Evolutionary conservation across 2,113 vertebrate genomes (phyloP).

Genomic region (Pygathrix nemaeus): DNA sequence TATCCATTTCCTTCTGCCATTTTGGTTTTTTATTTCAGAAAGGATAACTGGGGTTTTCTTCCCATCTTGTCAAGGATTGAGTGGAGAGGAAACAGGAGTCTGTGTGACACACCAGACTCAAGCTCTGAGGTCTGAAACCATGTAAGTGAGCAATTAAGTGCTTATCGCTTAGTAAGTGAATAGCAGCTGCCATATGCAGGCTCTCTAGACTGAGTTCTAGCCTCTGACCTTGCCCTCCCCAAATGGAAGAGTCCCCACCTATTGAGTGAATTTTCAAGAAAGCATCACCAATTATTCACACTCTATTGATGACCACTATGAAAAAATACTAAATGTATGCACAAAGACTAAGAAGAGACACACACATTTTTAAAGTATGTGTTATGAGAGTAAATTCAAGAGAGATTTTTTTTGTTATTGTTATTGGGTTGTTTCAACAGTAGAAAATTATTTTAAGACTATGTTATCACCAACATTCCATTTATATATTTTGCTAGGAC

Average conservation of each 20-base stretch:
- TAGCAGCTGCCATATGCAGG: not conserved
- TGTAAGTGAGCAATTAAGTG: not conserved
- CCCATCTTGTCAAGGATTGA: not conserved
- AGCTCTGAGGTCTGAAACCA: not conserved
- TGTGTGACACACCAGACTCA: not conserved
- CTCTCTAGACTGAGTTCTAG: not conserved
- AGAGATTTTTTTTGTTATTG: not conserved
- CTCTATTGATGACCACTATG: not conserved
- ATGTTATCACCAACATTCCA: constrained; percentile 27
- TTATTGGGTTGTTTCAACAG: not conserved
- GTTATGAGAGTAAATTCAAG: not conserved
- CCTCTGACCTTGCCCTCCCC: not conserved
- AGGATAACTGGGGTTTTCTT: not conserved
- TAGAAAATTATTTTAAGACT: not conserved
- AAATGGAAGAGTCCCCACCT: too few species aligned
- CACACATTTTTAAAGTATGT: not conserved
- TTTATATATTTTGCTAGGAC: constrained; percentile 3
- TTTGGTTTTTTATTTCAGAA: not conserved
- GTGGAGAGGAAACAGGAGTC: not conserved
- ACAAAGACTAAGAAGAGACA: not conserved
- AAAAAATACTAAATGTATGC: not conserved
- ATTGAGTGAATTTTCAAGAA: not conserved
- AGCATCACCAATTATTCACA: not conserved
- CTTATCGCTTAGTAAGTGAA: not conserved
- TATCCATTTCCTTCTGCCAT: not conserved